Base-by-base conservation (phyloP, 92 coral and sea anemone species). In the Epizoanthus ramosus region DNA sequence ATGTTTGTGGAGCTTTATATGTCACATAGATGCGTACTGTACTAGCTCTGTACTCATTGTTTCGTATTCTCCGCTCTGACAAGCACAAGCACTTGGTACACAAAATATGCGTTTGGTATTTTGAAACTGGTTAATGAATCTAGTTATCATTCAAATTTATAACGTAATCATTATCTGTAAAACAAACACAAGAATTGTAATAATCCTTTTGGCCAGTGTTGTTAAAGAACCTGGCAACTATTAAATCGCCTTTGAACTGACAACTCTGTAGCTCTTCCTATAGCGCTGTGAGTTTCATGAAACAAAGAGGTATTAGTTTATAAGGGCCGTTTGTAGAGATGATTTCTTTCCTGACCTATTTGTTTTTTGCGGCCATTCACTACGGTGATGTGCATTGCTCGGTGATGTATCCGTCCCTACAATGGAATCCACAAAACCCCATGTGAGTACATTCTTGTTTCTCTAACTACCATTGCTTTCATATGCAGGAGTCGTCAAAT, bases 401-500 rank as follows among this genome's bases (percentile, higher is more conserved):
- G 1, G 75, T 71, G 75, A 71, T 56, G 18, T 71, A 71, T 28
- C 93, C 93, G 4, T 88, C 89, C 9, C 63, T 90, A 31, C 90
- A 80, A 22, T 86, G 93, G 93, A 81, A 79, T 33, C 82, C 85
- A 54, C 68, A 80, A 19, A 90, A 86, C 80, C 83, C 88, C 6
- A 61, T 83, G 93, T 90, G 75, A 90, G 93, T 90, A 50, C 6
- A 23, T 73, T 73, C 3, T 16, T 15, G 79, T 21, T 73, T 47
- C 39, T 10, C 6, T 24, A 41, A 52, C 21, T 45, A 73, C 5
- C 35, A 5, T 1, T 65, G 37, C 17, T 25, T 4, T 28, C 25
- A 65, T 22, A 19, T 16, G 15, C 35, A 25, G 39, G 15, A 65
- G 35, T 63, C 10, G 1, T 63, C 9, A 6, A 63, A 25, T 63